Evolutionary conservation across 2,797 vertebrate genomes (phyloP), one percentile per base, ranked within the genome.

Genomic region (Spondyliosoma cantharus): DNA sequence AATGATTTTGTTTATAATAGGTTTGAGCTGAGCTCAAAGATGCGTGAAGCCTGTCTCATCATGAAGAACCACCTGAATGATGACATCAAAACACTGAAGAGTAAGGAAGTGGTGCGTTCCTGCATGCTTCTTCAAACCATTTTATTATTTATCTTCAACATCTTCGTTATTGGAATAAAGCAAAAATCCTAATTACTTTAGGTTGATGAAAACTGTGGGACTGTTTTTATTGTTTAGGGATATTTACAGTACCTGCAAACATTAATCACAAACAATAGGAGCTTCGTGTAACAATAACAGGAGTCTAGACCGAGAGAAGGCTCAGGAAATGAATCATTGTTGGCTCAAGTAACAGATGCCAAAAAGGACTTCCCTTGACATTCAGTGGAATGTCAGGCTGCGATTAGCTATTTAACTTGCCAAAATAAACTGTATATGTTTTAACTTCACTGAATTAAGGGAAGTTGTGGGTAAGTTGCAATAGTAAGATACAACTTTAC

Each of bases 31-130:
- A 97, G 96, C 90, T 94, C 95, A 37, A 96, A 96, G 86, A 96
- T 98, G 95, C 94, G 96, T n/a, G 97, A 98, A 78, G 97, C 97
- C n/a, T 98, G 97, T 62, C 93, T 96, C 3, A 96, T 96, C 61
- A 88, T 99, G 89, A 96, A 95, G 90, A 95, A 94, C 71, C 95
- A 98, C 88, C 93, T 99, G 75, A 95, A 95, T 20, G 95, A 96
- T 15, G 90, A 95, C 0, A 45, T 86, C 17, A 93, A 86, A 77
- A 80, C 93, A 48, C 83, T 92, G 80, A 96, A 96, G 90, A 95
- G 94, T 93, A 96, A 96, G 74, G 97, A 99, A 86, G 93, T 95
- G 94, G 97, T 99, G 92, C 94, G 90, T 93, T 60, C 72, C 69
- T 84, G 82, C 66, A 61, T 87, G 78, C 45, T 84, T 87, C 71